Evolutionary conservation across 2,797 vertebrate species (phyloP).

Genomic region (Esox lucius): DNA sequence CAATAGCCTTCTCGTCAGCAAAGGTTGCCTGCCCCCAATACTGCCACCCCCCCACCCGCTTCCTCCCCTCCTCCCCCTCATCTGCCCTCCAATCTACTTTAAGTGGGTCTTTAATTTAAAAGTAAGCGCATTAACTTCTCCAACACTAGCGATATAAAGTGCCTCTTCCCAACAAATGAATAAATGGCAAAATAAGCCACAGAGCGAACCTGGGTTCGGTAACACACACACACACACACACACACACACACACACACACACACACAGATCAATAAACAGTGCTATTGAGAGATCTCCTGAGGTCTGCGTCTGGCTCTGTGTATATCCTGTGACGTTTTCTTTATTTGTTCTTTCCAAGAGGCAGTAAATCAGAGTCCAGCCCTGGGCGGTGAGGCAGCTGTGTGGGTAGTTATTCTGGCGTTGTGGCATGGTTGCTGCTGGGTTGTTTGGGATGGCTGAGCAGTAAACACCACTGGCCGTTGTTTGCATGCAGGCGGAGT

Average conservation of each 20-base stretch:
- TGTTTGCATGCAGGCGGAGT: constrained; percentile 58
- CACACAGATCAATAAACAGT: constrained; percentile 65
- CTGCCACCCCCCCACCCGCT: background rate
- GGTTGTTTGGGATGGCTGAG: constrained; percentile 22
- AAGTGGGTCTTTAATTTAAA: constrained; percentile 77
- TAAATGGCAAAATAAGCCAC: constrained; percentile 59
- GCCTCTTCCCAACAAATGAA: constrained; percentile 66
- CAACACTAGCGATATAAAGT: constrained; percentile 64
- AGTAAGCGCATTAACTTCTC: constrained; percentile 73
- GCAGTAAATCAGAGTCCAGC: constrained; percentile 67
- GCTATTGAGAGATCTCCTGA: constrained; percentile 72
- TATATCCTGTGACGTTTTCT: constrained; percentile 68
- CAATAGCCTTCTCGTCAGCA: constrained; percentile 72
- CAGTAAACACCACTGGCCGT: constrained; percentile 25
- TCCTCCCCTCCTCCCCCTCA: constrained; percentile 19
- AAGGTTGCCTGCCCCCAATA: constrained; percentile 49
- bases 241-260: constrained; percentile 39
- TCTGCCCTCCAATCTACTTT: constrained; percentile 67
- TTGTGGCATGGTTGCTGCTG: constrained; percentile 11
- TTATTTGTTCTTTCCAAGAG: constrained; percentile 70
- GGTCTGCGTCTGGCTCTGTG: constrained; percentile 69
- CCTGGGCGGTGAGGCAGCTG: constrained; percentile 54
- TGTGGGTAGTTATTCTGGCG: constrained; percentile 53
- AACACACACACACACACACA: constrained; percentile 9
- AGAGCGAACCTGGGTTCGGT: too few species aligned